These are phyloP conservation scores for Zosterops lateralis DNA, from an alignment of 2,113 vertebrate species.

Conservation along the genomic window DNA sequence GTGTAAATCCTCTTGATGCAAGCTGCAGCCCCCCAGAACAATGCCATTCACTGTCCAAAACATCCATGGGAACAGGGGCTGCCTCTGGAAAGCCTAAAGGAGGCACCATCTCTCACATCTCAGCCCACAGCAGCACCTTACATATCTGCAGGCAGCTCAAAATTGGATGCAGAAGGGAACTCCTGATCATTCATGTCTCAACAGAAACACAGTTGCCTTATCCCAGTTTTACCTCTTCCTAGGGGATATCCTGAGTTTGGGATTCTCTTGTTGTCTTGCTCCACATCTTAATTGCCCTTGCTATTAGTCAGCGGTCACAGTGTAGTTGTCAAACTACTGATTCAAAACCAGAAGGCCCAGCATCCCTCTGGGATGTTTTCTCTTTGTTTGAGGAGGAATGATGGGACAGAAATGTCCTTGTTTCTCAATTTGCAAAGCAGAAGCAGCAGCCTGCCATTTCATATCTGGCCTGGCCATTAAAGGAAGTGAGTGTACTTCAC, in stretches of 20 bases:
- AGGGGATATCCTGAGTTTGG: background rate
- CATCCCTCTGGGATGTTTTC: background rate
- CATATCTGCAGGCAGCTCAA: background rate
- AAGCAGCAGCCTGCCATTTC: background rate
- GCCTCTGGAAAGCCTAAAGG: background rate
- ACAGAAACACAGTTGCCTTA: background rate
- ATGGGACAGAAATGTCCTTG: background rate
- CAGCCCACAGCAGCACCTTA: background rate
- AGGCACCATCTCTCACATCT: background rate
- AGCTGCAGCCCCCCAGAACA: conserved; percentile 17
- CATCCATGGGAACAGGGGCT: background rate
- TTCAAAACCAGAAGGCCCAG: background rate
- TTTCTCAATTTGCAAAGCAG: background rate
- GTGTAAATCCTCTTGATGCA: background rate
- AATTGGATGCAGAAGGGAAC: background rate
- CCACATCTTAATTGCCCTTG: background rate
- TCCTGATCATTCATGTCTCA: background rate
- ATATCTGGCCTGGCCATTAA: background rate
- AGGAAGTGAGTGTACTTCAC: background rate
- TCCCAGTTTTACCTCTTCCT: background rate
- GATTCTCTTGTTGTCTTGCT: background rate
- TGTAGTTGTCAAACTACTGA: background rate
- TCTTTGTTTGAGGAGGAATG: background rate
- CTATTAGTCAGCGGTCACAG: background rate
- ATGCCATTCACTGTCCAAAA: conserved; percentile 38